Evolutionary conservation across 2,113 vertebrate genomes (phyloP).

Genomic region (Dryoscopus gambensis): DNA sequence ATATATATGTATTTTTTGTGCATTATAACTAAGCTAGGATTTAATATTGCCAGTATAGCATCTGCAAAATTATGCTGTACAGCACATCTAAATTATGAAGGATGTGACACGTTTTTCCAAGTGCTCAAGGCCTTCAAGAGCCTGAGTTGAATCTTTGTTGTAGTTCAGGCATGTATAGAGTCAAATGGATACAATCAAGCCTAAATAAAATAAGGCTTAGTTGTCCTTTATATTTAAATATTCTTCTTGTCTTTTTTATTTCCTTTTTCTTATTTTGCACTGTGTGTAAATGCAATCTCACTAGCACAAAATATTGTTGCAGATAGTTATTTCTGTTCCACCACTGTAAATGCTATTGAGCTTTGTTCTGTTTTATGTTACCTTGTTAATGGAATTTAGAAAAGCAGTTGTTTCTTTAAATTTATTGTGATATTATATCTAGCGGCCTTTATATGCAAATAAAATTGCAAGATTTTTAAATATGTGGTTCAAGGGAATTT

Average conservation of each 20-base stretch:
- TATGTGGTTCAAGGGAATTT: neutral
- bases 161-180: constrained; percentile 75
- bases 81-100: constrained; percentile 65
- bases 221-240: constrained; percentile 91
- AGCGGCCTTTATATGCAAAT: constrained; percentile 99
- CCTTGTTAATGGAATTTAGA: constrained; percentile 89
- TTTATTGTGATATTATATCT: constrained; percentile 99
- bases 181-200: constrained; percentile 77
- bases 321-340: constrained; percentile 89
- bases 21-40: constrained; percentile 75
- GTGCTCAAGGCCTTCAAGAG: constrained; percentile 73
- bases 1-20: constrained; percentile 84
- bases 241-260: constrained; percentile 82
- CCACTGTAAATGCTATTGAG: constrained; percentile 91
- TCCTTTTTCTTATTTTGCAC: constrained; percentile 88
- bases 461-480: constrained; percentile 99
- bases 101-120: constrained; percentile 67
- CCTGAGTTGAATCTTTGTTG: constrained; percentile 71
- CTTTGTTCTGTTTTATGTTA: constrained; percentile 88
- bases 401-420: constrained; percentile 87
- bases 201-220: constrained; percentile 86
- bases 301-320: constrained; percentile 95
- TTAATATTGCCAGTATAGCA: constrained; percentile 76
- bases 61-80: constrained; percentile 65
- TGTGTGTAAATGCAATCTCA: constrained; percentile 99